Base-by-base conservation (phyloP, 53 echinoderm and acorn worm genomes). In the Henricia sp. region DNA sequence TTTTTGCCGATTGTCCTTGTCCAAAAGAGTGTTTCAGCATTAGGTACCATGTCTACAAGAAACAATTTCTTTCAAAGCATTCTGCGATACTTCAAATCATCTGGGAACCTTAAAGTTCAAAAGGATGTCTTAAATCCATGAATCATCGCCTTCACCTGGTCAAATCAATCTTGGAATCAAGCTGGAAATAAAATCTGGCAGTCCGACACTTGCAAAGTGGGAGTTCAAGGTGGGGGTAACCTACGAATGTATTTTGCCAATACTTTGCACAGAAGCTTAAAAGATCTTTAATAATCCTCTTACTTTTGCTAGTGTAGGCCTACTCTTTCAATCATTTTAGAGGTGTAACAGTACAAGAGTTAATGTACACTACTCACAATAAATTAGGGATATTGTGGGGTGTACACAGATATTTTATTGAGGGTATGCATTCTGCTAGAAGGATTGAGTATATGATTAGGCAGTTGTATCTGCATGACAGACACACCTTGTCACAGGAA, bases 141-240 rank as follows among this genome's bases (percentile, higher is more conserved):
- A 78, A 78, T 78, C 78, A 78, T 62, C 63, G 26, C 17, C 28
- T 43, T 42, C 78, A 78, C 78, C 78, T 78, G 78, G n/a, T 64
- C 3, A 44, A 41, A 48, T 42, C 78, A 41, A 64, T 21, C 50
- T 64, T 44, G 46, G 27, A 63, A 20, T 78, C 64, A 78, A 28
- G 8, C 57, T 62, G 78, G 78, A 78, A 78, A 78, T 78, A 34
- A 6, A 64, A 21, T 3, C 21, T 48, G 78, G 78, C 78, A 62
- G 78, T 26, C 26, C 41, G 2, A 21, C 13, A 14, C 76, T 56
- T 58, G 17, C 35, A 14, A 57, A 1, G 43, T 12, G 40, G 29
- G 10, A 37, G 40, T n/a, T 21, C 8, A 20, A n/a, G 36, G 14
- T 13, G 24, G 56, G 57, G 13, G 26, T 24, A 13, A 54, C 19